phyloP scores from a whole-genome alignment of 2,888 invertebrate species.

The Andrena praecox region DNA sequence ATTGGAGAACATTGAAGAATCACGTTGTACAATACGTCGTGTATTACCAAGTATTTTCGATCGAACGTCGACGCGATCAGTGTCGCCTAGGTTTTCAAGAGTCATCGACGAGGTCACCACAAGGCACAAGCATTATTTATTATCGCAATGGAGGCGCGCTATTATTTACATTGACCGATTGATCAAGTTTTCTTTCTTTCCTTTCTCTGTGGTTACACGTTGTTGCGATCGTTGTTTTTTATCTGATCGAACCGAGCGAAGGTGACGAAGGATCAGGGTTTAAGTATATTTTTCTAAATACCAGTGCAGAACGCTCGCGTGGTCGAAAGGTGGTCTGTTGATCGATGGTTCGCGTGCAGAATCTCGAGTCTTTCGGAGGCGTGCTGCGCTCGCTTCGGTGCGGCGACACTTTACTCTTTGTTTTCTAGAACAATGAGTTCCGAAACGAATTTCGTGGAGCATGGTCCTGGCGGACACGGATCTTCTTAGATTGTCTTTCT shows the following conservation, averaged over 20 bases:
- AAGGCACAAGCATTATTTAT: constrained; percentile 63
- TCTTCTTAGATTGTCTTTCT: neutral
- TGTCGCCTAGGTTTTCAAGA: neutral
- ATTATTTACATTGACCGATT: constrained; percentile 16
- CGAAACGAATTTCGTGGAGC: neutral
- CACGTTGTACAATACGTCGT: neutral
- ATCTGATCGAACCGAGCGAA: neutral
- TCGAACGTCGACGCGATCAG: neutral
- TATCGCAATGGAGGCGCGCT: constrained; percentile 2
- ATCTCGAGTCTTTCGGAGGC: constrained; percentile 13
- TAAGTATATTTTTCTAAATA: neutral
- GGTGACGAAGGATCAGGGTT: neutral
- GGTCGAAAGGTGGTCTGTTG: constrained; percentile 9
- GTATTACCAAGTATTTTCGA: neutral
- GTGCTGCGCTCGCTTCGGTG: neutral
- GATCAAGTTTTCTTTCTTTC: neutral
- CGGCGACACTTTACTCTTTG: neutral
- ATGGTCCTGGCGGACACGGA: neutral
- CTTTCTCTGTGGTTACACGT: neutral
- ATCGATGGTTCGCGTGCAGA: neutral
- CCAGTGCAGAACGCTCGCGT: neutral
- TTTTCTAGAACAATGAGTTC: neutral
- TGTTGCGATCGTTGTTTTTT: constrained; percentile 29
- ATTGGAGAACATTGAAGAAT: constrained; percentile 12
- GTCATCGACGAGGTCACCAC: constrained; percentile 12